These are phyloP conservation scores for Tortrix viridana DNA, from an alignment of 2,888 invertebrate genomes.

Conservation along the genomic window DNA sequence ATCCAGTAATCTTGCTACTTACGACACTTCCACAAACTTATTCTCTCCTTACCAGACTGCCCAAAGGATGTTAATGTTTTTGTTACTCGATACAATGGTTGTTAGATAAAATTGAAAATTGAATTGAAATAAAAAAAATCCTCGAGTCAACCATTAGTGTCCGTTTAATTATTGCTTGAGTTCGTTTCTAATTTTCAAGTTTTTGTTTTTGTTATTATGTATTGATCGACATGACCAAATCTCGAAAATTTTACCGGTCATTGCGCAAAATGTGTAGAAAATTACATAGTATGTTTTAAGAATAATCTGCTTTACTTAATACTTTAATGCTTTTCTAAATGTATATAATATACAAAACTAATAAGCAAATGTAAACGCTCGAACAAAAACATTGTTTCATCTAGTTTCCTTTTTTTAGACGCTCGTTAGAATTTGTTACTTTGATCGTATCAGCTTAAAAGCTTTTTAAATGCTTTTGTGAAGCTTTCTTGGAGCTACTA, in stretches of 20 bases:
- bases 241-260: no score
- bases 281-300: background rate
- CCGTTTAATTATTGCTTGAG: no score
- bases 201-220: no score
- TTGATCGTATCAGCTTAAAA: slow-evolving; percentile 52
- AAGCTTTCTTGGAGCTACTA: slow-evolving; percentile 39
- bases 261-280: no score
- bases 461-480: slow-evolving; percentile 49
- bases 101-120: no score
- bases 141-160: no score
- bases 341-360: no score
- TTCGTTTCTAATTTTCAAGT: no score
- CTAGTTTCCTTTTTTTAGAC: slow-evolving; percentile 9
- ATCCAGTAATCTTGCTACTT: slow-evolving; percentile 27
- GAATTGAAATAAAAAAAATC: no score
- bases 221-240: no score
- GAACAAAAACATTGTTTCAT: background rate
- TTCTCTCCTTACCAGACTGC: background rate
- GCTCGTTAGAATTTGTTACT: slow-evolving; percentile 39
- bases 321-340: background rate
- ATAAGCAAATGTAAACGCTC: background rate
- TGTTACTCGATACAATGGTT: no score
- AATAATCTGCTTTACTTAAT: background rate
- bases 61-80: no score
- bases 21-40: slow-evolving; percentile 20